Conservation (phyloP, 2,113 vertebrate species). For the Prinia subflava region DNA sequence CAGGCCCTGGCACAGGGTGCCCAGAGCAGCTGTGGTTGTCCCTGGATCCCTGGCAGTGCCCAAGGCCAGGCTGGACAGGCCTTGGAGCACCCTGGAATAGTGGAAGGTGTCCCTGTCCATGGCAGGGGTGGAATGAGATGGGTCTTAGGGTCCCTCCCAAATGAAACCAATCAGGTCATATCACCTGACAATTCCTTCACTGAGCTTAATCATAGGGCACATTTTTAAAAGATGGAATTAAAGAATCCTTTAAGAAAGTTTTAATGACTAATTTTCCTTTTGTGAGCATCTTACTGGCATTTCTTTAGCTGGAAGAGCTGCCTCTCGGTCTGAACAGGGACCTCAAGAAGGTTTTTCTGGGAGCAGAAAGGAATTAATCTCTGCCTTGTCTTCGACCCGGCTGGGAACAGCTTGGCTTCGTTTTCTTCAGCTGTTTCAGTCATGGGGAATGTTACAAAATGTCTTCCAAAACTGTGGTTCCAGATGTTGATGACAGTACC, state of each 20-base stretch:
- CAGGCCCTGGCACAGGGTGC: neutral
- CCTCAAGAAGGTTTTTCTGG: neutral
- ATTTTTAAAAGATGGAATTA: neutral
- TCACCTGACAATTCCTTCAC: neutral
- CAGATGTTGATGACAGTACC: neutral
- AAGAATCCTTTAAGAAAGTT: neutral
- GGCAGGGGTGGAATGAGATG: neutral
- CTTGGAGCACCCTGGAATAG: neutral
- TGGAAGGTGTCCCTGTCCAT: neutral
- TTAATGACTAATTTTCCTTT: neutral
- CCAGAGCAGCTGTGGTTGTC: neutral
- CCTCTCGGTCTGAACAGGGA: fast-evolving
- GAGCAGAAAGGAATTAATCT: neutral
- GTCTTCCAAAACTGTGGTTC: neutral
- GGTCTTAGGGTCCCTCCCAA: neutral
- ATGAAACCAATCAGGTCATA: neutral
- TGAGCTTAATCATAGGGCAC: neutral
- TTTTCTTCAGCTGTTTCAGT: neutral
- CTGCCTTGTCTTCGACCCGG: neutral
- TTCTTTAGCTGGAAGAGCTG: neutral
- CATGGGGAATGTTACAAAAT: neutral
- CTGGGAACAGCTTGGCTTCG: neutral
- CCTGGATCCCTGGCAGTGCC: neutral
- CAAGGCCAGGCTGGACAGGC: fast-evolving
- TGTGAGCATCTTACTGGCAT: neutral